Evolutionary conservation across 2,888 invertebrate species (phyloP).

Genomic region (Lutraria lutraria): DNA sequence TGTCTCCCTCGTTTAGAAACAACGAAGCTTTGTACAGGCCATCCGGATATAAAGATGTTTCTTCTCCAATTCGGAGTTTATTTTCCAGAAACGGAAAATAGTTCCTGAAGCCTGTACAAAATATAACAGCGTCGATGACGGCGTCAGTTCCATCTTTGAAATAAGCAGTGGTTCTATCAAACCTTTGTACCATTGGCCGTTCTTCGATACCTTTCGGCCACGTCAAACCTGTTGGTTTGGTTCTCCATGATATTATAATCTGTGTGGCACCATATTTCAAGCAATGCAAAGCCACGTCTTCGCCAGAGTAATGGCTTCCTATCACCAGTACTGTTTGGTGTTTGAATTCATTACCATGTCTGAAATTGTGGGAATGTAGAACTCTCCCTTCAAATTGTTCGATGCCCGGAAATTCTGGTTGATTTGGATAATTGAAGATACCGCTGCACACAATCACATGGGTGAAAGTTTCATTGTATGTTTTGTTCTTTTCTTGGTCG

Average conservation of each 20-base stretch:
- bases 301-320: slow-evolving; percentile 50
- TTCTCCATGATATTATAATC: slow-evolving; percentile 8
- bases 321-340: slow-evolving; percentile 36
- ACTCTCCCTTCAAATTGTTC: slow-evolving; percentile 43
- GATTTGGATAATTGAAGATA: slow-evolving; percentile 40
- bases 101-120: slow-evolving; percentile 26
- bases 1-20: too few species aligned
- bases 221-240: too few species aligned
- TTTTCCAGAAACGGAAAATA: too few species aligned
- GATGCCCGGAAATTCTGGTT: slow-evolving; percentile 39
- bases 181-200: background rate
- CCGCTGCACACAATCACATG: slow-evolving; percentile 45
- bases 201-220: slow-evolving; percentile 12
- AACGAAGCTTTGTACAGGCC: too few species aligned
- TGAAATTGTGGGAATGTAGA: slow-evolving; percentile 59
- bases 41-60: too few species aligned
- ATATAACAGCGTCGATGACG: slow-evolving; percentile 11
- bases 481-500: background rate
- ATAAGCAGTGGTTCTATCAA: background rate
- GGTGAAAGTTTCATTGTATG: slow-evolving; percentile 26
- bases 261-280: slow-evolving; percentile 30
- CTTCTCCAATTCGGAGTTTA: too few species aligned
- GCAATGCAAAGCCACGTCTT: slow-evolving; percentile 46
- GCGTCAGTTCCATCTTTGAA: slow-evolving; percentile 21
- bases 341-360: slow-evolving; percentile 41